Evolutionary conservation across 2,113 vertebrate genomes (phyloP), one percentile per base, ranked within the genome.

Genomic region (Chaetodon auriga): DNA sequence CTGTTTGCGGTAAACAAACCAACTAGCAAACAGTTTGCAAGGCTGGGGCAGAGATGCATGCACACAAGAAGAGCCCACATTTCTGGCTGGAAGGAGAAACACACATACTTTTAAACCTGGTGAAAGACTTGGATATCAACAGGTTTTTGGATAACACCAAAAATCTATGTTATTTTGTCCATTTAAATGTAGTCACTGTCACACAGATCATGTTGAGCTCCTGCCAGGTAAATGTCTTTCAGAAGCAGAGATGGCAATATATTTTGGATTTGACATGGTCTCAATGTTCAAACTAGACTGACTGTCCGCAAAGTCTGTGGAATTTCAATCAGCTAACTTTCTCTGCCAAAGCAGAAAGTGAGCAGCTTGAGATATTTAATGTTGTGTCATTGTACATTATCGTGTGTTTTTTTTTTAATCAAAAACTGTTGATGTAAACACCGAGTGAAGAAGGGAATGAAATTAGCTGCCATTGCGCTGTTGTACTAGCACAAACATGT

Each of bases 221-320:
- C 60, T 6, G 60, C 46, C 46, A 72, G 55, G 7, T 25, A 9
- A 57, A 68, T 73, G 79, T 12, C 15, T 23, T 57, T 60, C 35
- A 65, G 35, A 76, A 11, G 13, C 46, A 54, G 25, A 15, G 30
- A 68, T 62, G 21, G 55, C 15, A 68, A 68, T 74, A 54, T 55
- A 74, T 55, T 25, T 68, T 38, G 21, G 35, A 78, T 53, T 78
- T 65, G 35, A 65, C 36, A 51, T 18, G 62, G 68, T 60, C 54
- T 73, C 21, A 68, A 68, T 53, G 46, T 53, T 63, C 1, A 41
- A 41, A 64, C 43, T 64, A 10, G 10, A 43, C 48, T 21, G 68
- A 58, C 54, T 61, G 62, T 74, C 21, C 49, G 54, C 18, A 30
- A 36, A 68, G 25, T 78, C 61, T 54, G 68, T 35, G n/a, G 55